Base-by-base conservation (phyloP, 2,888 invertebrate species). In the Lissonota sp. region DNA sequence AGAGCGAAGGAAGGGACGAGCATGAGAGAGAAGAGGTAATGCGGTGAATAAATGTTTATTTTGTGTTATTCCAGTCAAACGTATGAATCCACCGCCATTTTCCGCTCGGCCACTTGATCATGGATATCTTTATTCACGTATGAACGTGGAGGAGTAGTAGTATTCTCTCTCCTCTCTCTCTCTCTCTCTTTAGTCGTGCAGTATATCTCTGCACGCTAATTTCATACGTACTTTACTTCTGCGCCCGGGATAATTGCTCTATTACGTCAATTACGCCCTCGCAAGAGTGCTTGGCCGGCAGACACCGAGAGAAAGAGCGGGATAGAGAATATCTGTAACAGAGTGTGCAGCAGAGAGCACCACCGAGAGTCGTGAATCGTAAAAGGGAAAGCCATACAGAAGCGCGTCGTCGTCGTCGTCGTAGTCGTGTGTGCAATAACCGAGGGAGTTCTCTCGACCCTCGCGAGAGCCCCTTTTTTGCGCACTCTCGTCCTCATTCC, bases 191-290 rank as follows among this genome's bases (percentile, higher is more conserved):
- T 26, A 39, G 12, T 12, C 40, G 5, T 16, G 7, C 16, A n/a
- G 63, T 60, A 75, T 71, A 80, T 58, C 46, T 60, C 49, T 37
- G 57, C 69, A 53, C 69, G 71, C 46, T 67, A 71, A 73, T 77
- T 80, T 58, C 76, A 69, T 73, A 63, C 57, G 72, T 80, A 80
- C 72, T 80, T 77, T 63, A 69, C 72, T 77, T 72, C 76, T 71
- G 75, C 80, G 83, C 83, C 83, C 80, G 40, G 58, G 81, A 85
- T 88, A 89, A 89, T 88, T 87, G 86, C 86, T 86, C 87, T 85
- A 89, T 88, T 88, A 88, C 86, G 79, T 83, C 82, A 83, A 82
- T 73, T 80, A 79, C 80, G 75, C 76, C 84, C 83, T 79, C 81
- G 75, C 83, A 81, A 83, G 83, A 80, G 80, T 71, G 74, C 62